Base-by-base conservation (phyloP, 1,140 invertebrate genomes). In the Metaphire vulgaris region DNA sequence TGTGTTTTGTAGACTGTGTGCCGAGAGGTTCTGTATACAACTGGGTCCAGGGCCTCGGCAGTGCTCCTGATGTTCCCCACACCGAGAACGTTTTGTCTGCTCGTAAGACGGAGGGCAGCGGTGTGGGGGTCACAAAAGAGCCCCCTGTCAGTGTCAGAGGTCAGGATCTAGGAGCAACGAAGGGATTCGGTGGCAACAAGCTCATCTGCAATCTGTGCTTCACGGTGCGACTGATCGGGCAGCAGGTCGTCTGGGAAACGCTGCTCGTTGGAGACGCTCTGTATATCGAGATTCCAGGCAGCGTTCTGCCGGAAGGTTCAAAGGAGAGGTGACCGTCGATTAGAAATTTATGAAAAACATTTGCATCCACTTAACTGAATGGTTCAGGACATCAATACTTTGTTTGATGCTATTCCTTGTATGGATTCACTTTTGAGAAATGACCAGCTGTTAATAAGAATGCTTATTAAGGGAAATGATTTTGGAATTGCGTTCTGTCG, bases 21-120 rank as follows among this genome's bases (percentile, higher is more conserved):
- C 75, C 72, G 83, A 88, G 76, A 90, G 90, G 83, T 93, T 90
- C 86, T 92, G 90, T 89, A 92, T 94, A 90, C 92, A 91, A 91
- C 92, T 97, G 91, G 94, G 94, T 88, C 91, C 94, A 89, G 95
- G 94, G 94, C 95, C 95, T 96, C 93, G 91, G 93, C 95, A 92
- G 93, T 93, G 91, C 89, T 93, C 92, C 93, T 96, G 94, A 93
- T 93, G 92, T 88, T 88, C 92, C 92, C 91, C 91, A 91, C 89
- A 89, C 90, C 90, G 90, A 89, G 80, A 80, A 81, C 79, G 80
- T 83, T 82, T 85, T 84, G 88, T 89, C 89, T 87, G 88, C 84
- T 86, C 86, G 87, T 86, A 89, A 87, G 88, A 89, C 90, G 91
- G 90, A 91, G 90, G 90, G 90, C 90, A 90, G 89, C 90, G 90